phyloP scores from a whole-genome alignment of 2,113 vertebrate genomes.

The Bucco capensis region DNA sequence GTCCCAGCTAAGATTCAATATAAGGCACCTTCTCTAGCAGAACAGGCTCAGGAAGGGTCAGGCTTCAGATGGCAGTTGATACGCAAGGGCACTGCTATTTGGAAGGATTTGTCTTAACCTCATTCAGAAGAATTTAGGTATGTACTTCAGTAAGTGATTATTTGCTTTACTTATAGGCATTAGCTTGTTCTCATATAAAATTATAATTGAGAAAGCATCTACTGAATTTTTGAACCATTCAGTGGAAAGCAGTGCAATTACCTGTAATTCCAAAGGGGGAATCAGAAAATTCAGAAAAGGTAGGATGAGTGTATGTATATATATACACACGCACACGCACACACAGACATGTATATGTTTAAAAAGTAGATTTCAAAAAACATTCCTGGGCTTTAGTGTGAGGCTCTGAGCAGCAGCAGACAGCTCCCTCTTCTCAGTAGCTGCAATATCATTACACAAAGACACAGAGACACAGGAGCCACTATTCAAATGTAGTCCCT shows the following conservation, averaged over 20 bases:
- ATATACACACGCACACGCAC: neutral
- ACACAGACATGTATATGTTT: neutral
- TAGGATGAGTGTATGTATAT: neutral
- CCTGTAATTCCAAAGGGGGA: neutral
- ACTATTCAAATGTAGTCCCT: slow-evolving; percentile 46
- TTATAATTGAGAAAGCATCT: neutral
- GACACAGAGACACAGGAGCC: neutral
- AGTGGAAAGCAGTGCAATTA: neutral
- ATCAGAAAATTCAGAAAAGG: neutral
- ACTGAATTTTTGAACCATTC: neutral
- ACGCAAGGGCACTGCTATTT: neutral
- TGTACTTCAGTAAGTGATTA: neutral
- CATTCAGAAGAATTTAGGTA: neutral
- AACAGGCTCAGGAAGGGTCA: neutral
- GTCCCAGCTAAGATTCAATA: neutral
- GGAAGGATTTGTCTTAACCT: neutral
- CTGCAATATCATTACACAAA: slow-evolving; percentile 26
- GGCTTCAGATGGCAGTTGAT: accelerated
- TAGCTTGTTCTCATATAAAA: neutral
- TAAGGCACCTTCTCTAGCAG: neutral
- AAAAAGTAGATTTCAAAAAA: slow-evolving; percentile 24
- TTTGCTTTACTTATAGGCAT: neutral
- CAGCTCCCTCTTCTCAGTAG: neutral
- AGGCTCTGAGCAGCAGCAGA: neutral
- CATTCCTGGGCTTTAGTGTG: neutral